Evolutionary conservation across 1,140 invertebrate species (phyloP), one percentile per base, ranked within the genome.

Genomic region (Sycophila sp.): DNA sequence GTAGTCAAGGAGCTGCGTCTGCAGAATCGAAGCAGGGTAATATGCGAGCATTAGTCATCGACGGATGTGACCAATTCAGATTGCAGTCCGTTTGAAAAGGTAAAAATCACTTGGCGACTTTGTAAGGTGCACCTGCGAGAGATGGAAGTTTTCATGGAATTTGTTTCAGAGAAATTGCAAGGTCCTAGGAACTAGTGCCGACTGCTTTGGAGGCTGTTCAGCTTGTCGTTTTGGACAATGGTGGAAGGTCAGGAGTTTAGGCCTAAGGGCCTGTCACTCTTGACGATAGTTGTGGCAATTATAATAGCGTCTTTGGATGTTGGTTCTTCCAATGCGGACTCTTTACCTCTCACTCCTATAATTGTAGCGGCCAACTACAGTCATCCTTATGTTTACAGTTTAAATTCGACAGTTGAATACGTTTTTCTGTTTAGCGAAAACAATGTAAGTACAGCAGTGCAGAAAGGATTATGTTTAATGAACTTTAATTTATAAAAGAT

Each of bases 371-470:
- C 73, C 4, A 70, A 62, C 13, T 75, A 75, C 53, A 68, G 60
- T 26, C 15, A 64, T 22, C 34, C 28, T 34, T 75, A 75, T n/a
- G 60, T 19, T 42, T 62, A 55, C 36, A 51, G 64, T n/a, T 0
- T 75, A 11, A 78, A 78, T 62, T 68, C 51, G 17, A 47, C 72
- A 7, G 42, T 73, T n/a, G 77, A 78, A 73, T 78, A 77, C 68
- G 73, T 78, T 19, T 78, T 78, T 56, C 8, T 76, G 2, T 78
- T 72, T 32, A 63, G 49, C 19, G 71, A 73, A 51, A 55, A n/a
- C 30, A 56, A 53, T 64, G 75, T 75, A 69, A 76, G 70, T 71
- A 55, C 34, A 26, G 34, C n/a, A 17, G n/a, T 8, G 4, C 17
- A 58, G 30, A 40, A 15, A 34, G 28, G 7, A 10, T 8, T 38